These are phyloP conservation scores for Pseudochirops cupreus DNA, from an alignment of 2,797 vertebrate genomes.

Conservation along the genomic window DNA sequence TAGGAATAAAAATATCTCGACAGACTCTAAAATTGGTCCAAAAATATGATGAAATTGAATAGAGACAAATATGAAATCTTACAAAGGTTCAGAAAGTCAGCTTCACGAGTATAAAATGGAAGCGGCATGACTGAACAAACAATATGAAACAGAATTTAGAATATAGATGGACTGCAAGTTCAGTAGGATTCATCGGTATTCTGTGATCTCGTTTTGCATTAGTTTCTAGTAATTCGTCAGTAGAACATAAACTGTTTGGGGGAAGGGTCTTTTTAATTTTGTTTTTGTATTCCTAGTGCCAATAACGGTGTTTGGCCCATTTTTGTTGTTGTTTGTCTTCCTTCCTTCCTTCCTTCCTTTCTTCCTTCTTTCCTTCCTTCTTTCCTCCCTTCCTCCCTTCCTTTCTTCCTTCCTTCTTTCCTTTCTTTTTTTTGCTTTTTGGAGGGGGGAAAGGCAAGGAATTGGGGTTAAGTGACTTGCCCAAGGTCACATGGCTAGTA, in stretches of 20 bases:
- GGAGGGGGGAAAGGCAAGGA: too few relatives aligned
- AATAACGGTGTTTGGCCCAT: neutral
- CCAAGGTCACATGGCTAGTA: too few relatives aligned
- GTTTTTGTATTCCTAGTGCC: neutral
- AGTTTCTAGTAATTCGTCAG: neutral
- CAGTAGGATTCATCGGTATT: neutral
- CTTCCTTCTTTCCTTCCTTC: too few relatives aligned
- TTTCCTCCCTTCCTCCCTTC: too few relatives aligned
- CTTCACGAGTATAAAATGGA: neutral
- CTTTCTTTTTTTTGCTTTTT: too few relatives aligned
- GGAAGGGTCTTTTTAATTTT: neutral
- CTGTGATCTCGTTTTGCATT: neutral
- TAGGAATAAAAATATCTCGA: neutral
- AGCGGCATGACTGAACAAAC: neutral
- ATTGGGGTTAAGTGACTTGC: too few relatives aligned
- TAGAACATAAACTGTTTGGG: neutral
- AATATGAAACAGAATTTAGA: neutral
- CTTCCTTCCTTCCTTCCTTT: too few relatives aligned
- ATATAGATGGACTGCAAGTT: neutral
- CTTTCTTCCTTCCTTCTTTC: too few relatives aligned
- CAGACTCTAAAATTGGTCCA: neutral
- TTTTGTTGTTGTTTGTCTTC: neutral
- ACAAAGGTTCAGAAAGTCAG: neutral
- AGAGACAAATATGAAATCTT: neutral
- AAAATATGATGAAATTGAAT: neutral